A percentile compares a stretch with the other conserved stretches of the same genome.
Evolutionary conservation across 2,113 vertebrate genomes (phyloP).

Genomic region (Neogobius melanostomus): DNA sequence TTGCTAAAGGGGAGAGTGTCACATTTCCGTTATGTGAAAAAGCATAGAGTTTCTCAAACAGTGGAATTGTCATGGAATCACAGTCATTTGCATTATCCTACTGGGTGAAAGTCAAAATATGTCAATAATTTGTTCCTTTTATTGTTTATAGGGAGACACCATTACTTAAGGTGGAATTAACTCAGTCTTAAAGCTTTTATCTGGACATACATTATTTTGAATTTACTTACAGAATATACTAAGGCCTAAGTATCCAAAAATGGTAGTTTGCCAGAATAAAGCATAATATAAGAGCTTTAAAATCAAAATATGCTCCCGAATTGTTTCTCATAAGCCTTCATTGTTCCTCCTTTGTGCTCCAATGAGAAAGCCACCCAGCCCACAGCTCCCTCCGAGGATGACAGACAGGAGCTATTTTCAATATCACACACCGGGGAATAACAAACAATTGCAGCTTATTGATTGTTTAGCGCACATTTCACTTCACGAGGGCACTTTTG

Average conservation of each 20-base stretch:
- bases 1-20: not conserved
- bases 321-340: not conserved
- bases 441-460: slow-evolving; percentile 32
- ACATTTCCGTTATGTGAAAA: not conserved
- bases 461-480: slow-evolving; percentile 25
- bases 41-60: not conserved
- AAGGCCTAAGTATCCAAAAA: too few species aligned
- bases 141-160: too few species aligned
- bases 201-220: too few species aligned
- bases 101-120: too few species aligned
- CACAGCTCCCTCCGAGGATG: slow-evolving; percentile 8
- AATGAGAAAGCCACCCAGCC: not conserved
- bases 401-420: slow-evolving; percentile 36
- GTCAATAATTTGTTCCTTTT: too few species aligned
- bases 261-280: not conserved
- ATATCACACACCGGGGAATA: slow-evolving; percentile 9
- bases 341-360: not conserved
- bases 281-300: not conserved
- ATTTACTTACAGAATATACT: too few species aligned
- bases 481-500: not conserved
- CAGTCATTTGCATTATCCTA: not conserved
- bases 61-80: not conserved
- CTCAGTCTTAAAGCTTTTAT: too few species aligned
- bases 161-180: too few species aligned
- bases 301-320: not conserved